Evolutionary conservation across 2,888 invertebrate species (phyloP).

Genomic region (Xanthia togata): DNA sequence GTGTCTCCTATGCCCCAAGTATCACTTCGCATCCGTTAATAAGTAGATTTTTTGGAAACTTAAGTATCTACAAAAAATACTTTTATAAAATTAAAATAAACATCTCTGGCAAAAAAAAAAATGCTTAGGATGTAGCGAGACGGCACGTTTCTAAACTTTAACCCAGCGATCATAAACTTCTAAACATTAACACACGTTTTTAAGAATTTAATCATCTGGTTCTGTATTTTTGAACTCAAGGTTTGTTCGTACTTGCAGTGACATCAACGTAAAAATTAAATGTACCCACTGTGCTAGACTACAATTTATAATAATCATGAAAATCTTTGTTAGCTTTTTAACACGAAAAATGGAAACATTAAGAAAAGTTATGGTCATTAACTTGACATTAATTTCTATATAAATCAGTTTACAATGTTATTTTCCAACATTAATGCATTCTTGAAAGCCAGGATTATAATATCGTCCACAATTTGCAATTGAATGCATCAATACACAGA

Average conservation of each 20-base stretch:
- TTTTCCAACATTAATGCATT: not conserved
- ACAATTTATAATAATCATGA: not conserved
- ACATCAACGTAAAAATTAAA: not conserved
- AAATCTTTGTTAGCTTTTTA: not conserved
- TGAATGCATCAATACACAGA: constrained; percentile 6
- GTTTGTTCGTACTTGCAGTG: too few species aligned
- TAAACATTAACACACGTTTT: not conserved
- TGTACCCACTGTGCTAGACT: not conserved
- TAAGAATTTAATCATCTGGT: not conserved
- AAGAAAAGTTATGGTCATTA: not conserved
- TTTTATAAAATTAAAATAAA: too few species aligned
- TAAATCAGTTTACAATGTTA: not conserved
- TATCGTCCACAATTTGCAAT: not conserved
- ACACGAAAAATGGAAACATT: not conserved
- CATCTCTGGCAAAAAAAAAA: too few species aligned
- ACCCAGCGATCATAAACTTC: too few species aligned
- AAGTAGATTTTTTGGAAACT: too few species aligned
- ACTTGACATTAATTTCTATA: constrained; percentile 1
- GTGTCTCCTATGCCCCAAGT: too few species aligned
- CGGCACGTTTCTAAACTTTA: too few species aligned
- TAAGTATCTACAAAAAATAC: too few species aligned
- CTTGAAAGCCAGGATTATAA: constrained; percentile 1
- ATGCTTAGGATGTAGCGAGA: too few species aligned
- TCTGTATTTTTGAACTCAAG: not conserved
- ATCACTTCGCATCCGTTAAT: too few species aligned